phyloP scores from a whole-genome alignment of 2,797 vertebrate genomes.

The Esox masquinongy region DNA sequence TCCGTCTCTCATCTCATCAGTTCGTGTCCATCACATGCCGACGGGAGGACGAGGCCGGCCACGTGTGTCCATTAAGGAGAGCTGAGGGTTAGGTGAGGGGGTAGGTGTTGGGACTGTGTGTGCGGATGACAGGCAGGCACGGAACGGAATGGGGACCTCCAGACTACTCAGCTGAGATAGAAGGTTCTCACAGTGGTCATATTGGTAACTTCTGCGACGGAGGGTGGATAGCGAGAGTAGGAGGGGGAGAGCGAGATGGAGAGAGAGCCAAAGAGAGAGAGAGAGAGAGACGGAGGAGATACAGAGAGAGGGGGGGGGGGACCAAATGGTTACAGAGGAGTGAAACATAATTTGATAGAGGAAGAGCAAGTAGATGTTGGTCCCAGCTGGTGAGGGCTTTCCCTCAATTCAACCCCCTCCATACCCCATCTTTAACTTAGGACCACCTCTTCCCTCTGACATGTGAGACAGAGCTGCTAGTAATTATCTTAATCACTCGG shows the following conservation, averaged over 20 bases:
- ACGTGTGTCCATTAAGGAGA: neutral
- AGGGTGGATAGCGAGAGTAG: neutral
- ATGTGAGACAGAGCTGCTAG: constrained; percentile 40
- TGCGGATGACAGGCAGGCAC: neutral
- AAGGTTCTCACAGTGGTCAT: neutral
- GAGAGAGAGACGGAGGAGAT: neutral
- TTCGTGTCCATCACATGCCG: neutral
- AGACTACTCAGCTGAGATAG: neutral
- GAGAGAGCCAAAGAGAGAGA: neutral
- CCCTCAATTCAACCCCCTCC: neutral
- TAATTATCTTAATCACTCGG: constrained; percentile 55
- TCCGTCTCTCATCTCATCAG: neutral
- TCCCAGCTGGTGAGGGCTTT: neutral
- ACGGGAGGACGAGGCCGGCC: neutral
- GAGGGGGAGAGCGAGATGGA: constrained; percentile 3
- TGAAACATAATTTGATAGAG: neutral
- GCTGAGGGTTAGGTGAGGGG: neutral
- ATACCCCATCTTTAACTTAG: neutral
- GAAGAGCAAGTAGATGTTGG: neutral
- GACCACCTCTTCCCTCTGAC: constrained; percentile 27
- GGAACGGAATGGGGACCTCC: neutral
- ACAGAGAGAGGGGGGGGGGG: neutral
- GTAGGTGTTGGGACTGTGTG: neutral
- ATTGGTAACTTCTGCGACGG: neutral
- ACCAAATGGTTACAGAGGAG: neutral